Base-by-base conservation (phyloP, 2,888 invertebrate genomes). In the Crioceris asparagi region DNA sequence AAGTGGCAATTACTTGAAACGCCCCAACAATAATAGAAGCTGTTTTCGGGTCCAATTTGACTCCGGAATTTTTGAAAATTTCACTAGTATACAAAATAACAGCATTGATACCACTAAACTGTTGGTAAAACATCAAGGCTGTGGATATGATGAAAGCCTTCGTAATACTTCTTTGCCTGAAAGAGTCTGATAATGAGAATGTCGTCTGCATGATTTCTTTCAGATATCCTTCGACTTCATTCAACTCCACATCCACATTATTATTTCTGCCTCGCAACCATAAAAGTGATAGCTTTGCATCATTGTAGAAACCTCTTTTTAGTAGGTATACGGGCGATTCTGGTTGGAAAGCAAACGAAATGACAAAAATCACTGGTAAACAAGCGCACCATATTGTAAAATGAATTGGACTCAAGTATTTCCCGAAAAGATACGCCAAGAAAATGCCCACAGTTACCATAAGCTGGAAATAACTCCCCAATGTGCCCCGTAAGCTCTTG, bases 41-140 rank as follows among this genome's bases (percentile, higher is more conserved):
- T 4, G 72, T 57, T 19, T 72, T 68, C 0, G 77, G 59, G 10
- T 72, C 62, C 16, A 85, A 67, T 0, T 63, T 45, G 2, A 73
- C 71, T 3, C 75, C 75, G 8, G 84, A 77, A 21, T 69, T 71
- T 34, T 63, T 53, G 61, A 92, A 91, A 41, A 93, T 92, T 2
- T 69, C 60, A 0, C 74, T 73, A 0, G 81, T 74, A 54, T 85
- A 87, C 61, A 88, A 84, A 45, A 88, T 81, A 4, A 88, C 80
- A 1, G 84, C 83, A 53, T 88, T 88, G 34, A 86, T 77, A 25
- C 87, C 87, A 41, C 82, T 78, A 38, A 90, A 67, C 60, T 92
- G 92, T 58, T 93, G 93, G 66, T 91, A 85, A 52, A 88, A 67
- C 90, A 92, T 91, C 5, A 92, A 69, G 3, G 80, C 77, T 55